Base-by-base conservation (phyloP, 2,888 invertebrate species). In the Oscheius sp. region DNA sequence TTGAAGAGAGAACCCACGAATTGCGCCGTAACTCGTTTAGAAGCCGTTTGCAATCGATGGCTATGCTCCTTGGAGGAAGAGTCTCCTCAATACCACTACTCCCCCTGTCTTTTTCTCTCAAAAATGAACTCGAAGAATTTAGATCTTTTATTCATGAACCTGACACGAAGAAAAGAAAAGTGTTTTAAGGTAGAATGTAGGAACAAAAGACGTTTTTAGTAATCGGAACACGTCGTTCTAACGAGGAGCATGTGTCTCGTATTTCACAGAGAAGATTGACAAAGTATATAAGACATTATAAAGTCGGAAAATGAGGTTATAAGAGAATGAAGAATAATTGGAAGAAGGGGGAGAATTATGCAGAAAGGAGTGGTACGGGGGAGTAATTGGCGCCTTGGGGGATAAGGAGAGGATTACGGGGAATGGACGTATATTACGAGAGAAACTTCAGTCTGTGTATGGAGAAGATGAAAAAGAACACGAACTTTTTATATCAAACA, bases 1-100 rank as follows among this genome's bases (percentile, higher is more conserved):
- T 6, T 28, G 32, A n/a, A 14, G 54, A 54, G 54, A 20, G 33
- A n/a, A n/a, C n/a, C 54, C 54, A 54, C 44, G 41, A 59, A 59
- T 41, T 59, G 59, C 59, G 59, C 59, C 59, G 59, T 59, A 59
- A 59, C 59, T 59, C 59, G 59, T 59, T 59, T 59, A 59, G 59
- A 59, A 59, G 59, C 41, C 41, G 59, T 41, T 59, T 59, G 56
- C 56, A 59, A 59, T 59, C 59, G 59, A 59, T 59, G 59, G 38
- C 41, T 30, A 51, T 51, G 51, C n/a, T 30, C 20, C 41, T 59
- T 59, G 59, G 44, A 59, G 41, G 41, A 59, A n/a, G 54, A 32
- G n/a, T 41, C 41, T 41, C 41, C 12, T 36, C 36, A 14, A 14
- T 20, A 41, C 5, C 41, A 41, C 20, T 20, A 41, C n/a, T 41